Base-by-base conservation (phyloP, 1,140 invertebrate species). In the Orius insidiosus region DNA sequence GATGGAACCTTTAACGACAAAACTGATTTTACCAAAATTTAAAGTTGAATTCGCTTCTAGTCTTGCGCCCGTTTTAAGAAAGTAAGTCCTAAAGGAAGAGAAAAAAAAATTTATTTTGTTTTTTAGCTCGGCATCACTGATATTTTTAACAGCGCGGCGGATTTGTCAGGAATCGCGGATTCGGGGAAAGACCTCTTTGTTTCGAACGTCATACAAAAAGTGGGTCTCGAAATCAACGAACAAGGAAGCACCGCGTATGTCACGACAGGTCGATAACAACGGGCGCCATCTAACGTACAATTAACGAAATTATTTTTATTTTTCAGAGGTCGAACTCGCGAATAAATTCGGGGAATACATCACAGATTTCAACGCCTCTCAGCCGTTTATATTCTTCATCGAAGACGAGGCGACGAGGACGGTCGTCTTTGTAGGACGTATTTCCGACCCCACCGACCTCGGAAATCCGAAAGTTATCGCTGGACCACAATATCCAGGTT, bases 181-280 rank as follows among this genome's bases (percentile, higher is more conserved):
- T 69, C 71, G 1, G 67, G 66, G 45, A 56, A 50, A 5, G 63
- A 66, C 31, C 57, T 84, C 9, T 65, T 68, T 19, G 72, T 90
- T 0, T 78, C 78, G 0, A 72, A 79, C 49, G 69, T 88, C 10
- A 50, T 87, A 16, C 87, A 90, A 57, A 81, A 86, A 55, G 69
- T 77, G 37, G 85, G 80, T 42, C 78, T 93, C 32, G 77, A 82
- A 58, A 74, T 89, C 1, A 82, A 85, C 56, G 87, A 93, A 62
- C 64, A 82, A 52, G 86, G 86, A 35, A 87, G 74, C 31, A 68
- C 71, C 3, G 82, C 78, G 3, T 83, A 71, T 55, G 76, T 78
- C 0, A 76, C 79, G 5, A 86, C 85, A 49, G 78, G 79, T 81
- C 35, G n/a, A 11, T 36, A n/a, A n/a, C n/a, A n/a, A 4, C 35